These are phyloP conservation scores for Germaria angustata DNA, from an alignment of 2,888 invertebrate species.

Conservation along the genomic window DNA sequence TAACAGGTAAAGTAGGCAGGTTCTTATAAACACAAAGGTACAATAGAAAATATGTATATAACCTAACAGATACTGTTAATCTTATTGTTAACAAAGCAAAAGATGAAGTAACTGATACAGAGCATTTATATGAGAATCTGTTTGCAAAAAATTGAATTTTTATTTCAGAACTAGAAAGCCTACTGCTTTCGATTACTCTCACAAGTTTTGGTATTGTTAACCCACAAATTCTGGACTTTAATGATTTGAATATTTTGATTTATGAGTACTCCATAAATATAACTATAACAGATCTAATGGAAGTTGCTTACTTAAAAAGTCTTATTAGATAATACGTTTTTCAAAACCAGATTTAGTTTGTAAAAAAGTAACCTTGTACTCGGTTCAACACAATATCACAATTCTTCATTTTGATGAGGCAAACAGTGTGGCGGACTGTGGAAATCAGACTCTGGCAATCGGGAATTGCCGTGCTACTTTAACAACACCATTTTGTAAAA, in stretches of 20 bases:
- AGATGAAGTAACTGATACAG: no score
- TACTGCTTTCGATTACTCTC: slow-evolving; percentile 15
- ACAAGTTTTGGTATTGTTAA: no score
- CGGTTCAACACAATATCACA: slow-evolving; percentile 46
- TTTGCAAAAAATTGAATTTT: no score
- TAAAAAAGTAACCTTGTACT: slow-evolving; percentile 53
- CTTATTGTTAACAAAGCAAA: neutral
- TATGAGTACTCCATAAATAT: slow-evolving; percentile 55
- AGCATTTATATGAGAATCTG: no score
- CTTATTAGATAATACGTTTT: no score
- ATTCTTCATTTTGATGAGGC: slow-evolving; percentile 48
- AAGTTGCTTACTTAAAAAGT: slow-evolving; percentile 50
- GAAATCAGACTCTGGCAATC: slow-evolving; percentile 43
- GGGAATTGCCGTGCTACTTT: slow-evolving; percentile 46
- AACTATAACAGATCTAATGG: slow-evolving; percentile 57
- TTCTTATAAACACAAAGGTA: slow-evolving; percentile 34
- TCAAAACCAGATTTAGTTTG: no score
- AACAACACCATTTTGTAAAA: slow-evolving; percentile 44
- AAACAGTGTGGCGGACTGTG: slow-evolving; percentile 53
- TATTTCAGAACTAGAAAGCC: no score
- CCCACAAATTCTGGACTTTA: no score
- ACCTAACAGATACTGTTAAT: neutral
- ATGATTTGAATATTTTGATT: slow-evolving; percentile 32
- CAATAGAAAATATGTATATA: neutral
- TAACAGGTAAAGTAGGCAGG: slow-evolving; percentile 30